Base-by-base conservation (phyloP, 2,113 vertebrate genomes). In the Sinocyclocheilus rhinocerous region DNA sequence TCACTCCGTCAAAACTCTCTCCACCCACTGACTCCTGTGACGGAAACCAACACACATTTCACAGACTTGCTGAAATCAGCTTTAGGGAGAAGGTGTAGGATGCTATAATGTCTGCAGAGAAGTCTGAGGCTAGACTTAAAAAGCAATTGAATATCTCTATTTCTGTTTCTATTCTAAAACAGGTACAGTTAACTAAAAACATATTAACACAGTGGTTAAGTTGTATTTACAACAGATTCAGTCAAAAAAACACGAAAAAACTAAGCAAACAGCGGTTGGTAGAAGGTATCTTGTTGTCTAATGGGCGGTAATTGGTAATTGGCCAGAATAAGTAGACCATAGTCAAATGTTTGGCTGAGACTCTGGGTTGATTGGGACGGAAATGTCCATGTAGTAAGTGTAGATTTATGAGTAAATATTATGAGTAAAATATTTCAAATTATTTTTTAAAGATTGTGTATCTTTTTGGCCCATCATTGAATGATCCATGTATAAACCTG, bases 31-130 rank as follows among this genome's bases (percentile, higher is more conserved):
- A 81, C 85, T 42, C 36, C 78, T 4, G 4, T 39, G 76, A 65
- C 52, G 61, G 85, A 79, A 87, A 84, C 70, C 70, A 26, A 76
- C 83, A 85, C 59, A 8, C 42, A 24, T 52, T 76, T 75, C 65
- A 73, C 78, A 48, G 39, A 52, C 61, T 18, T 65, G 59, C 84
- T 86, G 85, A 89, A 72, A 59, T 86, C 81, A 84, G 85, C 81
- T 76, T 2, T 5, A 63, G 4, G 29, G 69, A 50, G 59, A 75
- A 83, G 9, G 72, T 24, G 75, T 57, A 70, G 81, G 81, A 78
- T 33, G 72, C 24, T n/a, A 16, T 16, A 77, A 76, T 24, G 72
- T 33, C 26, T n/a, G 8, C 20, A 20, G 73, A 26, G 36, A 73
- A 36, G 36, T 24, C 16, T 59, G 52, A 52, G 13, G 12, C 15